Evolutionary conservation across 2,888 invertebrate genomes (phyloP).

Genomic region (Orthosia gothica): DNA sequence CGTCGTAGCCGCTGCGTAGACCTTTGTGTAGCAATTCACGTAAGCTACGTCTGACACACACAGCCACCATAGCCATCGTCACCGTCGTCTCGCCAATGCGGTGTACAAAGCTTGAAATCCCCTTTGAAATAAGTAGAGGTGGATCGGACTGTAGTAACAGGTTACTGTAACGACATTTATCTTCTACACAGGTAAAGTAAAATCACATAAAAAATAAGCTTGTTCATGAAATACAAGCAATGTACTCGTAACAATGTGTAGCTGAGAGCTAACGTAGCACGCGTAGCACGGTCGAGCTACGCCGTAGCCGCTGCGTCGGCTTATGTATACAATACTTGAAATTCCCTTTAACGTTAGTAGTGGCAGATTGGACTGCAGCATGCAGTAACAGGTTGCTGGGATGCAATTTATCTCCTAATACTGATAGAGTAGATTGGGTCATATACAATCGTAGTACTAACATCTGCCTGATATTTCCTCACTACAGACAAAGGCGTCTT

Average conservation of each 20-base stretch:
- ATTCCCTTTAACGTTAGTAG: slow-evolving; percentile 21
- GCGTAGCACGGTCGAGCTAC: slow-evolving; percentile 39
- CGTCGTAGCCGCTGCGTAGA: slow-evolving; percentile 45
- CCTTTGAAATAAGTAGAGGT: slow-evolving; percentile 24
- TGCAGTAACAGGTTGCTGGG: too few species aligned
- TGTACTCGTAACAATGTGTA: too few species aligned
- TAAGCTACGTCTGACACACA: slow-evolving; percentile 22
- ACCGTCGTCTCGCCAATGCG: too few species aligned
- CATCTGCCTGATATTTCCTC: too few species aligned
- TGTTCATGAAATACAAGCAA: too few species aligned
- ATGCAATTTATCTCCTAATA: slow-evolving; percentile 4
- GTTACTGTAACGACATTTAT: not conserved
- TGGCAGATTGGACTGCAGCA: slow-evolving; percentile 5
- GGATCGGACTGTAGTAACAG: slow-evolving; percentile 25
- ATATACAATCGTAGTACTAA: not conserved
- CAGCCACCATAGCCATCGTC: too few species aligned
- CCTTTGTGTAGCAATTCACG: slow-evolving; percentile 28
- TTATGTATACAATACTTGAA: slow-evolving; percentile 14
- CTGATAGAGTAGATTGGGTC: not conserved
- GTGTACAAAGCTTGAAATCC: slow-evolving; percentile 12
- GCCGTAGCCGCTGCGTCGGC: slow-evolving; percentile 29
- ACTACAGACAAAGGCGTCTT: too few species aligned
- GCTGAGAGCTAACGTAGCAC: slow-evolving; percentile 17
- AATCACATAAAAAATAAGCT: not conserved
- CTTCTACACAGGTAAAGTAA: not conserved